These are phyloP conservation scores for Holothuria glaberrima DNA, from an alignment of 35 echinoderm and acorn worm species.

Conservation along the genomic window DNA sequence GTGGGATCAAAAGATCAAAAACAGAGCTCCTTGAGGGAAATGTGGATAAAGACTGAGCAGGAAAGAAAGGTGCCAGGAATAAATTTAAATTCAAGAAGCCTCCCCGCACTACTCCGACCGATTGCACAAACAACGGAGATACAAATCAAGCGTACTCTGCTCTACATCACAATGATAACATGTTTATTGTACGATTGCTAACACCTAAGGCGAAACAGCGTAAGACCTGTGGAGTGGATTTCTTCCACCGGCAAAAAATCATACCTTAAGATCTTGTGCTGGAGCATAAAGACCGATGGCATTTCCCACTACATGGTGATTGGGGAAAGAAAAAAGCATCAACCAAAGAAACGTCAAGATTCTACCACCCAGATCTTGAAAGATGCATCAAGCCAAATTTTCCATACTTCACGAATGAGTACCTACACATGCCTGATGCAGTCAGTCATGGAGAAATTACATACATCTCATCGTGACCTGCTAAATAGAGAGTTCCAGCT, in stretches of 20 bases:
- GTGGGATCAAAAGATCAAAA: neutral
- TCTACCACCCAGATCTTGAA: conserved; percentile 12
- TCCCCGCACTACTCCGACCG: neutral
- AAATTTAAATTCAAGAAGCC: conserved; percentile 19
- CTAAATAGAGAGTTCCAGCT: neutral
- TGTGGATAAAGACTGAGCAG: neutral
- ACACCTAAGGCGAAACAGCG: neutral
- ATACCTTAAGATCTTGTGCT: conserved; percentile 3
- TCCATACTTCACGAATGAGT: conserved; percentile 17
- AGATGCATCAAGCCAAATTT: neutral
- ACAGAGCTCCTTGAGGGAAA: neutral
- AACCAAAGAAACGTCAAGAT: conserved; percentile 17
- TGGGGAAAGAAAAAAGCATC: neutral
- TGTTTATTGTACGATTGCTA: conserved; percentile 7
- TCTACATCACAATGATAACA: neutral
- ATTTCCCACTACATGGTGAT: conserved; percentile 9
- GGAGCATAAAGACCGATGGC: neutral
- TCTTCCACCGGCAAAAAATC: neutral
- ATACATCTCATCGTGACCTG: conserved; percentile 1
- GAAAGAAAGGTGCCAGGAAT: conserved; percentile 20
- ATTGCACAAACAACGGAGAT: conserved; percentile 3
- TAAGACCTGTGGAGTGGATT: conserved; percentile 9
- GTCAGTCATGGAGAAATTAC: conserved; percentile 13
- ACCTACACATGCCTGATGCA: neutral
- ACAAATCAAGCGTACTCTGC: neutral